Percentiles rank a stretch among this genome's conserved stretches.
Evolutionary conservation across 2,888 invertebrate genomes (phyloP).

Genomic region (Noctua janthina): DNA sequence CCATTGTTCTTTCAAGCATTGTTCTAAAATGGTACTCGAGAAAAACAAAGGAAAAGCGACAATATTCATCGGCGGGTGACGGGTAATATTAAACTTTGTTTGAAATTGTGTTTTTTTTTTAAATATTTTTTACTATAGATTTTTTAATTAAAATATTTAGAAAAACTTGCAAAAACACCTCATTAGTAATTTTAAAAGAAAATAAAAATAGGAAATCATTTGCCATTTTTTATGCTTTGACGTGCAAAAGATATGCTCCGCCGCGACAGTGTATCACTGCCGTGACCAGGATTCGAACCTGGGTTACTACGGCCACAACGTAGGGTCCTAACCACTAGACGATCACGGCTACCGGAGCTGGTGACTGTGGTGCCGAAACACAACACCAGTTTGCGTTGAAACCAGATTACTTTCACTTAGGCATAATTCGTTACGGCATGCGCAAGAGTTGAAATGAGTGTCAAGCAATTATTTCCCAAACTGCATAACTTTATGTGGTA

Average conservation of each 20-base stretch:
- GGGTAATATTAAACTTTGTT: neutral
- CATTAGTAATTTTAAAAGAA: neutral
- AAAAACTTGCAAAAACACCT: neutral
- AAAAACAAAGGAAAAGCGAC: constrained; percentile 32
- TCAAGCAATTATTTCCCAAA: neutral
- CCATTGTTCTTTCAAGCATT: constrained; percentile 45
- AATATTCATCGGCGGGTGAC: neutral
- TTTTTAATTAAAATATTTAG: neutral
- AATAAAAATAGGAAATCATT: neutral
- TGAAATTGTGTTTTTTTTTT: neutral
- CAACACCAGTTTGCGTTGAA: neutral
- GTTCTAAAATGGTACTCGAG: constrained; percentile 33
- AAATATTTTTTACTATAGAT: neutral
- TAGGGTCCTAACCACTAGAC: constrained; percentile 94
- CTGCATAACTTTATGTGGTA: neutral
- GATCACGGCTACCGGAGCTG: constrained; percentile 87
- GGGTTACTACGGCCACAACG: constrained; percentile 94
- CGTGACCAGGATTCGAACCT: constrained; percentile 91
- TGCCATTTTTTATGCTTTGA: neutral
- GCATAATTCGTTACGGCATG: constrained; percentile 22
- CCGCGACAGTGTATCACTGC: constrained; percentile 80
- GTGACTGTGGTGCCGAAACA: constrained; percentile 20
- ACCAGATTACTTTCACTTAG: constrained; percentile 51
- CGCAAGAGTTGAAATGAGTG: constrained; percentile 30
- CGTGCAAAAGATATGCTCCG: constrained; percentile 69